These are phyloP conservation scores for Neosilurus mollespiculum DNA, from an alignment of 2,797 vertebrate genomes.

Conservation along the genomic window DNA sequence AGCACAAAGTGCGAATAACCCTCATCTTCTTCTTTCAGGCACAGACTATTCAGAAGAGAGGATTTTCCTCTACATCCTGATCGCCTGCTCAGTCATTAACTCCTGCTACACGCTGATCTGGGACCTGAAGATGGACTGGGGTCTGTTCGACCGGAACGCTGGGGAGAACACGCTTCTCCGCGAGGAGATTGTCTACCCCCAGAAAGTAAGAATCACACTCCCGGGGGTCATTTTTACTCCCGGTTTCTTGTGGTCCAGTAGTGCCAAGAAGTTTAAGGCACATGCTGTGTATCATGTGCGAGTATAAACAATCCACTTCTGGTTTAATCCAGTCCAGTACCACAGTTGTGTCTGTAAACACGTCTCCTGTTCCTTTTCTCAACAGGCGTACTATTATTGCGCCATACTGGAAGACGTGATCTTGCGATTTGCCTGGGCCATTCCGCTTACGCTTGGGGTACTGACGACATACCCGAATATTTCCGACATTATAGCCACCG, in stretches of 20 bases:
- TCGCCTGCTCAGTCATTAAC: constrained; percentile 85
- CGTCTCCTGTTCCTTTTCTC: neutral
- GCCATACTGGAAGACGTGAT: constrained; percentile 95
- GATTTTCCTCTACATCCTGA: constrained; percentile 92
- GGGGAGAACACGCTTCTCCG: constrained; percentile 96
- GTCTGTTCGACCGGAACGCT: constrained; percentile 93
- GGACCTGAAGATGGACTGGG: constrained; percentile 99
- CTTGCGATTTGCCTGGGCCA: constrained; percentile 91
- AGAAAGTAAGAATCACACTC: constrained; percentile 78
- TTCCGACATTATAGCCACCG: constrained; percentile 85
- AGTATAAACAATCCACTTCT: no score
- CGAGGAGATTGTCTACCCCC: constrained; percentile 98
- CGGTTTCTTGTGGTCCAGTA: neutral
- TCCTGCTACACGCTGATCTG: constrained; percentile 96
- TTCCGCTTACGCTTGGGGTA: constrained; percentile 83
- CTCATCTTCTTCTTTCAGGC: constrained; percentile 29
- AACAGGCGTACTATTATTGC: constrained; percentile 96
- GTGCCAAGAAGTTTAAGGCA: neutral
- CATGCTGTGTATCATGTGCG: neutral
- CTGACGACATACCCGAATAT: constrained; percentile 64
- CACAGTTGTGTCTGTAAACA: no score
- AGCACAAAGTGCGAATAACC: no score
- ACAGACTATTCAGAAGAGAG: constrained; percentile 62
- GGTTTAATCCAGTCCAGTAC: no score
- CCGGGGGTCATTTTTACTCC: neutral